A percentile compares a stretch with the other conserved stretches of the same genome.
Evolutionary conservation across 2,888 invertebrate species (phyloP).

Genomic region (Hipparchia semele): DNA sequence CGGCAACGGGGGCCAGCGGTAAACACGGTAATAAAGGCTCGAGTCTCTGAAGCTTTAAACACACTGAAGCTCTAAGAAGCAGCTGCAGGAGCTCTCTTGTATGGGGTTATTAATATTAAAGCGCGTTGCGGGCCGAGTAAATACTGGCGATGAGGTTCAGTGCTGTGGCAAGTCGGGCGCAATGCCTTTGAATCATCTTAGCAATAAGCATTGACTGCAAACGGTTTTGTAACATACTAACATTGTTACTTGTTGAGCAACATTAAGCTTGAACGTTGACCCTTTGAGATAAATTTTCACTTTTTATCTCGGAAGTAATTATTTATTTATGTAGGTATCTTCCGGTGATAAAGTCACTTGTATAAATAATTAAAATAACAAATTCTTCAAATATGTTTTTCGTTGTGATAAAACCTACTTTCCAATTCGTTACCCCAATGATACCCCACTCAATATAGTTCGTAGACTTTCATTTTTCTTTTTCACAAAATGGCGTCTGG

Average conservation of each 20-base stretch:
- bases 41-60: slow-evolving; percentile 54
- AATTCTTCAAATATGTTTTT: background rate
- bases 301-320: background rate
- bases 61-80: slow-evolving; percentile 45
- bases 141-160: slow-evolving; percentile 53
- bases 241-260: background rate
- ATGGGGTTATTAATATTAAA: slow-evolving; percentile 78
- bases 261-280: background rate
- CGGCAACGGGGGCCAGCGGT: slow-evolving; percentile 58
- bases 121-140: slow-evolving; percentile 61
- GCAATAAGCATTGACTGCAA: background rate
- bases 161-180: background rate
- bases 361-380: background rate
- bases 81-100: slow-evolving; percentile 64
- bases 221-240: background rate
- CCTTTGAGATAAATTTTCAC: slow-evolving; percentile 3
- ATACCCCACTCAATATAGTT: too few relatives aligned
- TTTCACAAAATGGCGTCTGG: too few relatives aligned
- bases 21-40: slow-evolving; percentile 75
- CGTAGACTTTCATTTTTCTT: too few relatives aligned
- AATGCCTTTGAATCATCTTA: slow-evolving; percentile 17
- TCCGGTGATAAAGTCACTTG: background rate
- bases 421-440: too few relatives aligned
- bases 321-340: background rate
- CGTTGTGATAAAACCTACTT: too few relatives aligned